A percentile compares a stretch with the other conserved stretches of the same genome.
phyloP scores from a whole-genome alignment of 2,797 vertebrate genomes.

The Chrosomus eos region DNA sequence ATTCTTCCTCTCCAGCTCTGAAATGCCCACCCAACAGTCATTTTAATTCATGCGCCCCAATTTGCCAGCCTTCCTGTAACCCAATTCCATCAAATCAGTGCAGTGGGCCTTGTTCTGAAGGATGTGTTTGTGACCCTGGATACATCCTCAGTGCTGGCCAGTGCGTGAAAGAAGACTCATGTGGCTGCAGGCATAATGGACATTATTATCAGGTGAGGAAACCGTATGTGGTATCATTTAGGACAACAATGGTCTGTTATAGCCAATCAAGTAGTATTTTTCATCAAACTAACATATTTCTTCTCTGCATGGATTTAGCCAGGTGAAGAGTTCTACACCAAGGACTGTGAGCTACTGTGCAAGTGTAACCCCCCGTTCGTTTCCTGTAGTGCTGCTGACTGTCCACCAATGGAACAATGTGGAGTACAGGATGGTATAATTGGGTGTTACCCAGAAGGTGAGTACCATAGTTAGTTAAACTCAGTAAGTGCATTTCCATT shows the following conservation, averaged over 20 bases:
- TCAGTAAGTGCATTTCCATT: background rate
- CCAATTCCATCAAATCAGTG: conserved; percentile 61
- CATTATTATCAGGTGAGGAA: conserved; percentile 72
- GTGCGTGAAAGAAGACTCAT: conserved; percentile 68
- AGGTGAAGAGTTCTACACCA: conserved; percentile 77
- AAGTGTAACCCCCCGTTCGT: conserved; percentile 67
- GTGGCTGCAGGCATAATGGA: conserved; percentile 73
- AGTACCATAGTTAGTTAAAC: conserved; percentile 36
- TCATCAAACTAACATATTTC: background rate
- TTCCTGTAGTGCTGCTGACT: conserved; percentile 68
- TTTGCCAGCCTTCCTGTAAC: conserved; percentile 77
- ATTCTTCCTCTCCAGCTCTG: conserved; percentile 64
- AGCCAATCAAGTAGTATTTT: background rate
- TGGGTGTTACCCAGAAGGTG: conserved; percentile 78
- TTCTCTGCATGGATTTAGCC: conserved; percentile 66
- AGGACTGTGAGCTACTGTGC: conserved; percentile 75
- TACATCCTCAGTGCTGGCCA: conserved; percentile 75
- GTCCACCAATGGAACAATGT: conserved; percentile 73
- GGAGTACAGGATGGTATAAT: conserved; percentile 72
- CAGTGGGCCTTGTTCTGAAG: conserved; percentile 71
- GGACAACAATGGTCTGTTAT: background rate
- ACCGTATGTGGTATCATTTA: background rate
- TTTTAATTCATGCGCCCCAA: conserved; percentile 73
- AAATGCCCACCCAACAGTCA: conserved; percentile 77
- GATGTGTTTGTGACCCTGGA: conserved; percentile 75